Conservation (phyloP, 2,888 invertebrate species). For the Argyresthia goedartella region DNA sequence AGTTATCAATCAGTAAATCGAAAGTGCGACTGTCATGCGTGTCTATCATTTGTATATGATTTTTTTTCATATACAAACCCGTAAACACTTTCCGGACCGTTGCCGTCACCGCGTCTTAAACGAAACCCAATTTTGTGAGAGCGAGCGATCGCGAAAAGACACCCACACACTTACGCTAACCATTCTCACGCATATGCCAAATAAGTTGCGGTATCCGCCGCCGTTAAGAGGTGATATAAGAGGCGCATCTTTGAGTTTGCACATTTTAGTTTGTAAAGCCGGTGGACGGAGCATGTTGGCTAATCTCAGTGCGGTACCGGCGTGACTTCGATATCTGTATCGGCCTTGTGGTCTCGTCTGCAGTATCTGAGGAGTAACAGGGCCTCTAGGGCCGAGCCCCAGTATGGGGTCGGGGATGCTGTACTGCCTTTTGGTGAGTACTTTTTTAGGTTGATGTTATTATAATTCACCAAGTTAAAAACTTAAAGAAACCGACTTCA, state of each 20-base stretch:
- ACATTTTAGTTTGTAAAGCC: constrained; percentile 66
- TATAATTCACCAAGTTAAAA: no score
- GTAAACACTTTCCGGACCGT: no score
- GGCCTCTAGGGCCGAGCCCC: constrained; percentile 44
- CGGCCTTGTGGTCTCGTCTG: no score
- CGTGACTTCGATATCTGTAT: no score
- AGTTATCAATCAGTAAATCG: no score
- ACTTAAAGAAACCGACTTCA: no score
- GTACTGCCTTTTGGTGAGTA: constrained; percentile 54
- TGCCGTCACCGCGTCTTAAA: no score
- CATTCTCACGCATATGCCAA: constrained; percentile 46
- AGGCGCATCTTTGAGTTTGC: constrained; percentile 68
- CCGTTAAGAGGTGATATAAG: constrained; percentile 68
- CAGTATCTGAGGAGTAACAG: constrained; percentile 22
- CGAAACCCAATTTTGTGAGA: no score
- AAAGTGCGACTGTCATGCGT: no score
- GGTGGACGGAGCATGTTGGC: constrained; percentile 60
- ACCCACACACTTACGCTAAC: constrained; percentile 36
- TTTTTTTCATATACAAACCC: no score
- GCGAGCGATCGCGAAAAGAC: constrained; percentile 34
- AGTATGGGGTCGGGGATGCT: constrained; percentile 60
- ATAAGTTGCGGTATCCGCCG: constrained; percentile 64
- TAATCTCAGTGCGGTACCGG: constrained; percentile 27
- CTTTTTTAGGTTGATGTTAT: not conserved
- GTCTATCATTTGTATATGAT: no score